phyloP scores from a whole-genome alignment of 2,888 invertebrate species.

The Leptarthrus brevirostris region DNA sequence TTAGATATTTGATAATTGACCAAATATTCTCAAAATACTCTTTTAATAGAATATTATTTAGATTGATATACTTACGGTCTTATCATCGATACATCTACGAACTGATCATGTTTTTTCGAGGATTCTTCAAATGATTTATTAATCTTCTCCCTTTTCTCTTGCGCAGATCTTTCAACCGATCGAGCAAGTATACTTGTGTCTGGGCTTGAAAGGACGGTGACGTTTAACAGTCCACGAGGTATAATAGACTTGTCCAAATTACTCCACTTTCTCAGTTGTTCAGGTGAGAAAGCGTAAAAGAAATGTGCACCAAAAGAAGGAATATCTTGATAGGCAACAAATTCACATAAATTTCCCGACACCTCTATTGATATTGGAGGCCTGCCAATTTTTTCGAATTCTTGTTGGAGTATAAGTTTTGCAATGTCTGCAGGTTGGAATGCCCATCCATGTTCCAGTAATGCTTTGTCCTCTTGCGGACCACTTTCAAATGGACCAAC shows the following conservation, averaged over 20 bases:
- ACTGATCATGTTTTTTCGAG: neutral
- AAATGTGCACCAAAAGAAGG: conserved; percentile 68
- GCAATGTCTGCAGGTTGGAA: conserved; percentile 62
- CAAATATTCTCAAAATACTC: no score
- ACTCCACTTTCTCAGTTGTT: conserved; percentile 66
- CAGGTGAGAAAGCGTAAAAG: conserved; percentile 68
- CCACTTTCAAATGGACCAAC: conserved; percentile 65
- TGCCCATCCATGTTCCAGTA: conserved; percentile 53
- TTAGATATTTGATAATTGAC: no score
- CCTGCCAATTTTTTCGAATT: conserved; percentile 58
- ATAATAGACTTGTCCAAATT: conserved; percentile 61
- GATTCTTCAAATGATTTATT: neutral
- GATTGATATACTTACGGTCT: conserved; percentile 45
- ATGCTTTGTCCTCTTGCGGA: conserved; percentile 60
- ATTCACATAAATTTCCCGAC: conserved; percentile 67
- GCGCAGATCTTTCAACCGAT: neutral
- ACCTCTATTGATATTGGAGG: conserved; percentile 63
- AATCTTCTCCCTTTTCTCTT: neutral
- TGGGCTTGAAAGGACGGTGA: conserved; percentile 37
- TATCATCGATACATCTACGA: conserved; percentile 15
- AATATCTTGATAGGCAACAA: conserved; percentile 68
- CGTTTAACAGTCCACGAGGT: conserved; percentile 59
- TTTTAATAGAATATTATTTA: no score
- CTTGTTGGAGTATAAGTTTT: conserved; percentile 60
- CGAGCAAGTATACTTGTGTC: conserved; percentile 48